Evolutionary conservation across 2,113 vertebrate genomes (phyloP).

Genomic region (Psephotus haematonotus): DNA sequence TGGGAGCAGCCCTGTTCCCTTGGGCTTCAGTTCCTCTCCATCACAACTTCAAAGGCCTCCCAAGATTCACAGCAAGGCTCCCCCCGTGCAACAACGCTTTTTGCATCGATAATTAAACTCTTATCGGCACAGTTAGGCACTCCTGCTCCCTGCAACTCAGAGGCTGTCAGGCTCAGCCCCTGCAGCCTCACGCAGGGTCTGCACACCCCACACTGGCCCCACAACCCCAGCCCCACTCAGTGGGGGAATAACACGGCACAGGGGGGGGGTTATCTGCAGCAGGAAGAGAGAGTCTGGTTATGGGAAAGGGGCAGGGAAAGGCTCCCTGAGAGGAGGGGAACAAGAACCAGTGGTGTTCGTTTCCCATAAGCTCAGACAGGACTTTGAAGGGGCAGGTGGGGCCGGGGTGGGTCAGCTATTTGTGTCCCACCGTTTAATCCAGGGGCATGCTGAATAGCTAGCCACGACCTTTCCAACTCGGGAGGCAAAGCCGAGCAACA

Average conservation of each 20-base stretch:
- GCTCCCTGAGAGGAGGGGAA: neutral
- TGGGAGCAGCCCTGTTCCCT: slow-evolving; percentile 54
- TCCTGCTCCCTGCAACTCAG: neutral
- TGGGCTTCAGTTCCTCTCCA: slow-evolving; percentile 57
- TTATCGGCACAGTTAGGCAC: neutral
- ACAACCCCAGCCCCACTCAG: neutral
- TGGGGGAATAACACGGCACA: rapidly evolving
- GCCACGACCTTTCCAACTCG: neutral
- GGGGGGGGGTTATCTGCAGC: neutral
- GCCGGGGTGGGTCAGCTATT: neutral
- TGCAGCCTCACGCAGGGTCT: rapidly evolving
- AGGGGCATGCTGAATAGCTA: neutral
- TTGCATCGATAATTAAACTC: slow-evolving; percentile 51
- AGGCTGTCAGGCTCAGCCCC: neutral
- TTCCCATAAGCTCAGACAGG: neutral
- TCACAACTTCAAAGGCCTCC: slow-evolving; percentile 66
- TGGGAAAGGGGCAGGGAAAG: neutral
- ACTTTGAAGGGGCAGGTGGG: neutral
- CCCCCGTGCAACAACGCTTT: neutral
- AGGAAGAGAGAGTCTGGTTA: neutral
- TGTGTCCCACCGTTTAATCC: neutral
- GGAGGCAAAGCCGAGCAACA: neutral
- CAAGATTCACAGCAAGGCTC: slow-evolving; percentile 52
- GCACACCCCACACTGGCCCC: neutral
- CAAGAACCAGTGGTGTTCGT: neutral